Conservation (phyloP, 2,113 vertebrate species). For the Apaloderma vittatum region DNA sequence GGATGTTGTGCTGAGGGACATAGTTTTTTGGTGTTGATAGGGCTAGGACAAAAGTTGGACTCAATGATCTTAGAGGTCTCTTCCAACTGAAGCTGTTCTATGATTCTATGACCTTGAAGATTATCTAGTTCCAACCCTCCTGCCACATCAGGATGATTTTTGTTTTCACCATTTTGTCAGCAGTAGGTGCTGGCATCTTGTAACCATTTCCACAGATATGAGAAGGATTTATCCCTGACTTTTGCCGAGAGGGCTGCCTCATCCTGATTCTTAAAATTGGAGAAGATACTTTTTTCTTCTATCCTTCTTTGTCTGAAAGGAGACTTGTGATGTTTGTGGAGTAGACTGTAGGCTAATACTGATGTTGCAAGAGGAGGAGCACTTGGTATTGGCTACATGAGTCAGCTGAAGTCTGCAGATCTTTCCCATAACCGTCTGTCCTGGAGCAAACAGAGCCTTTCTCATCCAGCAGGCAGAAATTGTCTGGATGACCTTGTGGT, state of each 20-base stretch:
- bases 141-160: not conserved
- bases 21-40: too few species aligned
- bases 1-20: too few species aligned
- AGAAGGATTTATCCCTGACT: not conserved
- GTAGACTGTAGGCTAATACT: not conserved
- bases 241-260: not conserved
- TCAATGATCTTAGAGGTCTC: too few species aligned
- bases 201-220: not conserved
- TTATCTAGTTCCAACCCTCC: too few species aligned
- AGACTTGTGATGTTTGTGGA: not conserved
- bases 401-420: not conserved
- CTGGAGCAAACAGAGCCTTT: not conserved
- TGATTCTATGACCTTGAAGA: too few species aligned
- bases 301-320: not conserved
- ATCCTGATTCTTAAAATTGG: not conserved
- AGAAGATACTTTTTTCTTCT: not conserved
- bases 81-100: too few species aligned
- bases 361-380: not conserved
- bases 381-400: accelerated
- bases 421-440: not conserved
- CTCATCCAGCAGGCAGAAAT: not conserved
- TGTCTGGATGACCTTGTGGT: not conserved
- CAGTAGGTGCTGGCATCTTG: not conserved
- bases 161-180: not conserved
- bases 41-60: too few species aligned